These are phyloP conservation scores for Triplophysa yarkandensis DNA, from an alignment of 2,797 vertebrate species.

Conservation along the genomic window DNA sequence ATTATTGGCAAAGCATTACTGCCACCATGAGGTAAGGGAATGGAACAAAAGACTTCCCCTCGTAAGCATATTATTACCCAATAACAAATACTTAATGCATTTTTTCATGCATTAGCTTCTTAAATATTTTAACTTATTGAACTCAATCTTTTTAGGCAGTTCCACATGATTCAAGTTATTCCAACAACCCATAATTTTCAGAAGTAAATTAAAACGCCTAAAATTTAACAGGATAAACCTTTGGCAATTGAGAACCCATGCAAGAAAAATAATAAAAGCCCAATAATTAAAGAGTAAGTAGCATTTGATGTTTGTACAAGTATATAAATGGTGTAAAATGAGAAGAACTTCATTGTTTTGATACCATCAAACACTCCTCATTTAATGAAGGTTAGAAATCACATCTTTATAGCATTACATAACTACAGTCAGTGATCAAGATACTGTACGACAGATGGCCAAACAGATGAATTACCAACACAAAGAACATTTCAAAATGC, in stretches of 20 bases:
- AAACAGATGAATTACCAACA: constrained; percentile 10
- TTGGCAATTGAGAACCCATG: neutral
- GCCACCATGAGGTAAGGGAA: constrained; percentile 39
- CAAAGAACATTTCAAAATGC: neutral
- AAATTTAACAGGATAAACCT: too few relatives aligned
- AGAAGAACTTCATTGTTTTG: constrained; percentile 15
- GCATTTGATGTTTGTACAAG: constrained; percentile 18
- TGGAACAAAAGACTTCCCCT: neutral
- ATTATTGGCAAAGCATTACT: constrained; percentile 16
- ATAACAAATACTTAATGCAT: too few relatives aligned
- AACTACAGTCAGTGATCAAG: constrained; percentile 34
- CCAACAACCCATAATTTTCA: too few relatives aligned
- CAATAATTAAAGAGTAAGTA: neutral
- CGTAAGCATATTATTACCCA: neutral
- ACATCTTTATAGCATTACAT: constrained; percentile 43
- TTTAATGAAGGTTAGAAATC: constrained; percentile 33
- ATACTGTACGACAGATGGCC: constrained; percentile 26
- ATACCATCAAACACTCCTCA: constrained; percentile 1
- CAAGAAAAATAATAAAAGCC: neutral
- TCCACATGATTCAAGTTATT: too few relatives aligned
- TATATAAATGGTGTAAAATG: too few relatives aligned
- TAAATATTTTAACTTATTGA: too few relatives aligned
- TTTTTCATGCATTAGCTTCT: too few relatives aligned
- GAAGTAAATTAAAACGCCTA: too few relatives aligned
- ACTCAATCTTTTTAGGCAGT: too few relatives aligned